These are phyloP conservation scores for Chlorops oryzae DNA, from an alignment of 1,140 invertebrate genomes.

Conservation along the genomic window DNA sequence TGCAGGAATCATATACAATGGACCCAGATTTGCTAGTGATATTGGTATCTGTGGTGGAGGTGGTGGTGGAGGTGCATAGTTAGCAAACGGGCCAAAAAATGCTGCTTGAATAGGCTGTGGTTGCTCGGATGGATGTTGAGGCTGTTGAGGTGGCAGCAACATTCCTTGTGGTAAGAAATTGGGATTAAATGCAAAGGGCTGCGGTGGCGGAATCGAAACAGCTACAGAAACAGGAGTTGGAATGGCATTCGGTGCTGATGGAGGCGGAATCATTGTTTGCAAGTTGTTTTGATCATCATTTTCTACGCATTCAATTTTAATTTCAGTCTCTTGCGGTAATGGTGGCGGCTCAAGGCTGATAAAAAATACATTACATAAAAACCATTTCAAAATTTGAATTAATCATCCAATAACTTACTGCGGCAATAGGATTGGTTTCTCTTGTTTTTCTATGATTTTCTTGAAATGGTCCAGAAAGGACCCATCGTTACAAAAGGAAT, in stretches of 20 bases:
- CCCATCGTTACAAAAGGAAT: conserved; percentile 68
- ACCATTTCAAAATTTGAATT: not conserved
- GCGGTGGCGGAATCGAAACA: conserved; percentile 46
- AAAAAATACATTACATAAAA: conserved; percentile 3
- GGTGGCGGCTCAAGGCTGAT: conserved; percentile 17
- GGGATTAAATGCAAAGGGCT: conserved; percentile 44
- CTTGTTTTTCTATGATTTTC: conserved; percentile 55
- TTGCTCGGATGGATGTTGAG: conserved; percentile 2
- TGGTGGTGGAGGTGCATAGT: conserved; percentile 40
- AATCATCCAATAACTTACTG: conserved; percentile 18
- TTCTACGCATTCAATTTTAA: conserved; percentile 29
- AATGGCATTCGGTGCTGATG: no score
- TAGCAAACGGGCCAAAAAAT: conserved; percentile 34
- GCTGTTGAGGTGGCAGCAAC: not conserved
- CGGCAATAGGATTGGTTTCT: conserved; percentile 27
- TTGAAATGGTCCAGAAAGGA: conserved; percentile 71
- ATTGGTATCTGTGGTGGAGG: conserved; percentile 38
- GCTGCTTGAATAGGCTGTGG: conserved; percentile 24
- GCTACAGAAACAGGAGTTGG: no score
- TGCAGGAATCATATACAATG: conserved; percentile 37
- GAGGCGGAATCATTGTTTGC: conserved; percentile 32
- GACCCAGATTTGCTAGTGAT: conserved; percentile 29
- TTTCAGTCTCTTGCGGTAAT: conserved; percentile 35
- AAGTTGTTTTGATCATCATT: no score
- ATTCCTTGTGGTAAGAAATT: conserved; percentile 27